Evolutionary conservation across 2,888 invertebrate genomes (phyloP).

Genomic region (Nephrotoma guestfalica): DNA sequence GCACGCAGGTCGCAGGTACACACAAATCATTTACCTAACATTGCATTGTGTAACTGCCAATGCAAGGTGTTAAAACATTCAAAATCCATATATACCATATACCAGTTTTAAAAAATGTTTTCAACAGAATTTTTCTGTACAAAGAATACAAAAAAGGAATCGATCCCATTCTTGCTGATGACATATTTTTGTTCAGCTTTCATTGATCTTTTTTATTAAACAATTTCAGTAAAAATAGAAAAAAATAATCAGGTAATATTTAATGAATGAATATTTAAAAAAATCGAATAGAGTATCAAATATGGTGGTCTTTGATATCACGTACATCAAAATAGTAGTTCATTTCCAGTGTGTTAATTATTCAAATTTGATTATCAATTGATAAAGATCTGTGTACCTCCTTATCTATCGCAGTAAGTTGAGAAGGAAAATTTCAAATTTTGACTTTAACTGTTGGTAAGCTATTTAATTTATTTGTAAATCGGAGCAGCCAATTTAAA

Average conservation of each 20-base stretch:
- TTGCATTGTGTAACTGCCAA: background rate
- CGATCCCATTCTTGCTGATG: background rate
- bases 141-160: background rate
- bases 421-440: no score
- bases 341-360: background rate
- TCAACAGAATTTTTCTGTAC: background rate
- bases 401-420: no score
- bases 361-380: background rate
- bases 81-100: background rate
- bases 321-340: background rate
- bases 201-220: background rate
- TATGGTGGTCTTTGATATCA: background rate
- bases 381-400: no score
- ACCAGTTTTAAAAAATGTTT: background rate
- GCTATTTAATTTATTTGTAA: background rate
- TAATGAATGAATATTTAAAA: background rate
- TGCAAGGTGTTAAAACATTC: background rate
- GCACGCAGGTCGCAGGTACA: background rate
- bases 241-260: background rate
- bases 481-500: background rate
- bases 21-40: background rate
- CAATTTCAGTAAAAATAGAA: background rate
- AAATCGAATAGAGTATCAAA: background rate
- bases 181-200: background rate
- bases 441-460: background rate